Evolutionary conservation across 37 sponge, comb jelly and placozoan genomes (phyloP), one percentile per base, ranked within the genome.

Genomic region (Mnemiopsis leidyi): DNA sequence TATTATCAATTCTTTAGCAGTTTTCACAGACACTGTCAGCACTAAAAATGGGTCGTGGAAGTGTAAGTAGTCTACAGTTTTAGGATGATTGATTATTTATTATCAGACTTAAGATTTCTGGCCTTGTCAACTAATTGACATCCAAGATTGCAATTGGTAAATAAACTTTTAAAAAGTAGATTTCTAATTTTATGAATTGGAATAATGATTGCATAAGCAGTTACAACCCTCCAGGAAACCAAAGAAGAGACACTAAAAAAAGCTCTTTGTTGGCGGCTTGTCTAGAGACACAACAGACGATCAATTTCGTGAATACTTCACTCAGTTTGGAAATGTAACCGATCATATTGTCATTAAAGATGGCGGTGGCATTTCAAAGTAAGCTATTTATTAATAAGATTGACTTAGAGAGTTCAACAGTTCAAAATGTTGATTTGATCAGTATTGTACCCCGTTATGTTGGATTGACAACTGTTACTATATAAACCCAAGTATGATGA

Each of bases 311-410:
- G 61, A 39, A 0, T 85, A 85, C 90, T 85, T 85, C 61, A 13
- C 40, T 26, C 40, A 21, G 29, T 85, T 85, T 85, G 90, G 90
- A 39, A 40, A 38, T 23, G 90, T 85, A 25, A 40, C 61, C 13
- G 90, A 85, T 85, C 35, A 32, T 29, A 85, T 85, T 38, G 90
- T 85, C 48, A 85, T 85, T 29, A 85, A 85, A 25, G 90, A 85
- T 40, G n/a, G 36, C 0, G 61, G 26, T 85, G 90, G 90, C 16
- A 40, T 85, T 25, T 85, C 90, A 21, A 85, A 85, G 90, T 85
- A 39, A n/a, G 90, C 39, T 28, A 3, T 69, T 25, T 25, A 28
- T 3, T 61, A 29, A 71, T 25, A 29, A n/a, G 73, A n/a, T 71
- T 25, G 73, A 71, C 3, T 29, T 71, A 25, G 26, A 3, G 3